Conservation (phyloP, 2,113 vertebrate species). For the Castor canadensis region DNA sequence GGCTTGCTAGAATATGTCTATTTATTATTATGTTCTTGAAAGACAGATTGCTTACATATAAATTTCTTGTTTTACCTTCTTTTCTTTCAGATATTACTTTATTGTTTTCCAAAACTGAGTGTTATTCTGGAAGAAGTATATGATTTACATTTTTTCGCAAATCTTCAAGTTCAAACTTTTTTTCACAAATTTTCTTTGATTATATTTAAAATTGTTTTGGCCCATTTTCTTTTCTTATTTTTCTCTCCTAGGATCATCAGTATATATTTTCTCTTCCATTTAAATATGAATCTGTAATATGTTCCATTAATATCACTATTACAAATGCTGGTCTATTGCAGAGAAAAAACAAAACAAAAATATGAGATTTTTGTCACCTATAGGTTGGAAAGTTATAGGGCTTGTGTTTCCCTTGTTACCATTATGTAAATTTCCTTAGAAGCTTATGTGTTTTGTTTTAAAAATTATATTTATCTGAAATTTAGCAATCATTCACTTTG, state of each 20-base stretch:
- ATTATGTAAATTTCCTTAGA: background rate
- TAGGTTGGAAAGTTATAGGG: too few species aligned
- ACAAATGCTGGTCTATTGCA: too few species aligned
- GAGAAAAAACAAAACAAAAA: too few species aligned
- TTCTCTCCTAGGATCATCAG: background rate
- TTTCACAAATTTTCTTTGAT: slow-evolving; percentile 11
- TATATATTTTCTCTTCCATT: background rate
- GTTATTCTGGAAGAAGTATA: background rate
- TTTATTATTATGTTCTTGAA: background rate
- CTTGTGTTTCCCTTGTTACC: too few species aligned
- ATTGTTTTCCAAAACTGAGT: background rate
- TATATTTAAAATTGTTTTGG: background rate
- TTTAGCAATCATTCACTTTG: background rate
- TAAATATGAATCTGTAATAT: background rate
- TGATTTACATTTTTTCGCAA: background rate
- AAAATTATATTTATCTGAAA: background rate
- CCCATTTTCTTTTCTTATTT: background rate
- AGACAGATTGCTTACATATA: background rate
- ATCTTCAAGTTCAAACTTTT: background rate
- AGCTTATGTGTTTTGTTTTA: background rate
- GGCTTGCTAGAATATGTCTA: background rate
- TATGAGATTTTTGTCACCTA: too few species aligned
- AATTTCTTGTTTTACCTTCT: background rate
- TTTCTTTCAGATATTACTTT: background rate
- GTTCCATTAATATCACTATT: background rate